These are phyloP conservation scores for Trididemnum clinides DNA, from an alignment of 23 tunicate species.

Conservation along the genomic window DNA sequence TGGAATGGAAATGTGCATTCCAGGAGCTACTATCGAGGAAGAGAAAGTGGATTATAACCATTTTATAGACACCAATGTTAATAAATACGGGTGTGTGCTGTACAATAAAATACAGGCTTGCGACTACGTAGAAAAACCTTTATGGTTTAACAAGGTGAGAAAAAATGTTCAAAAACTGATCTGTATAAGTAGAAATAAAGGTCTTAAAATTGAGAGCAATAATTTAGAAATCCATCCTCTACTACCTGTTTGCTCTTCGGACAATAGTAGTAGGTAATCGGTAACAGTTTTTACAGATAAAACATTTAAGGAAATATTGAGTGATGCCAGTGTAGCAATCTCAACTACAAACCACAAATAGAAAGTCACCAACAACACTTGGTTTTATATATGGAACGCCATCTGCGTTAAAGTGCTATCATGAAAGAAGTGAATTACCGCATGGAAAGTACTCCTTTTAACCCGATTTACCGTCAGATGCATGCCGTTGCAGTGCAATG, in stretches of 20 bases:
- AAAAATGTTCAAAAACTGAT: neutral
- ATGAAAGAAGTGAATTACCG: too few relatives aligned
- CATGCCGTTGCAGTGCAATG: too few relatives aligned
- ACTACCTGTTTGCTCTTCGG: neutral
- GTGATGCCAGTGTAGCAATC: too few relatives aligned
- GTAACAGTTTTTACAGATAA: too few relatives aligned
- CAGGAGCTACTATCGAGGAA: constrained; percentile 7
- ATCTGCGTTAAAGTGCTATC: too few relatives aligned
- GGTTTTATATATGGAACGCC: too few relatives aligned
- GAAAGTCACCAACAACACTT: too few relatives aligned
- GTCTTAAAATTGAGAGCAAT: neutral
- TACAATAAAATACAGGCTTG: constrained; percentile 23
- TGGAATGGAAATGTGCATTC: constrained; percentile 40
- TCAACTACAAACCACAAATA: too few relatives aligned
- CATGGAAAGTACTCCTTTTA: too few relatives aligned
- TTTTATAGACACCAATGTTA: constrained; percentile 21
- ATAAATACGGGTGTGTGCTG: constrained; percentile 36
- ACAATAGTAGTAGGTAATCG: too few relatives aligned
- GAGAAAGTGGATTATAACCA: constrained; percentile 45
- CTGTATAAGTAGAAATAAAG: neutral
- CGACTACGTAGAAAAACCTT: constrained; percentile 18
- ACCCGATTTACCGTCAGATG: too few relatives aligned
- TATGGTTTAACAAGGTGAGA: constrained; percentile 34
- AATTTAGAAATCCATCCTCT: neutral
- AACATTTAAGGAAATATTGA: too few relatives aligned